A percentile compares a stretch with the other conserved stretches of the same genome.
phyloP scores from a whole-genome alignment of 35 echinoderm and acorn worm genomes.

The Stichopus chloronotus region DNA sequence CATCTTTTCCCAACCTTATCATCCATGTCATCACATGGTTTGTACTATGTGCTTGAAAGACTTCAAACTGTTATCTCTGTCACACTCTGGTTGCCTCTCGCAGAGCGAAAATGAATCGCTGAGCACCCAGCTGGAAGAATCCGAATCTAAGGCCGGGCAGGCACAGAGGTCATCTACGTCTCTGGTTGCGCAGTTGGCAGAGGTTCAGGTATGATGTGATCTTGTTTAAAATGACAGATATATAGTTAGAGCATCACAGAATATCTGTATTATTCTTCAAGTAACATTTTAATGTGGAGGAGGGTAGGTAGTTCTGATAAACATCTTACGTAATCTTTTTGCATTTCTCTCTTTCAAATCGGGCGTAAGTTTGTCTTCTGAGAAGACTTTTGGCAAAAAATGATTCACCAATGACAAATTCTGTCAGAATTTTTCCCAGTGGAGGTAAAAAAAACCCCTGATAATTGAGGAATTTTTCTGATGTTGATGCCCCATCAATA shows the following conservation, averaged over 20 bases:
- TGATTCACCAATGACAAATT: no score
- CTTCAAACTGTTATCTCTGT: background rate
- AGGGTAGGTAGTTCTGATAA: background rate
- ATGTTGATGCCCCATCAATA: no score
- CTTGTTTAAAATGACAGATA: background rate
- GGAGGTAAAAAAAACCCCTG: no score
- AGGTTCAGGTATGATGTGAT: slow-evolving; percentile 71
- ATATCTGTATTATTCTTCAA: background rate
- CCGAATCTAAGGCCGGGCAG: slow-evolving; percentile 80
- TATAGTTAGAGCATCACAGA: background rate
- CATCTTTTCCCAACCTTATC: no score
- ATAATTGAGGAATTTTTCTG: no score
- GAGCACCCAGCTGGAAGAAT: slow-evolving; percentile 68
- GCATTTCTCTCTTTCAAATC: no score
- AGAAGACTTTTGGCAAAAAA: no score
- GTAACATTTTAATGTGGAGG: background rate
- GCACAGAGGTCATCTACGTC: slow-evolving; percentile 75
- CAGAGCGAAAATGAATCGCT: slow-evolving; percentile 79
- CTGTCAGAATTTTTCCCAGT: no score
- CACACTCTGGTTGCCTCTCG: background rate
- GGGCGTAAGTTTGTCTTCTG: no score
- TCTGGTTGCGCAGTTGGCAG: slow-evolving; percentile 83
- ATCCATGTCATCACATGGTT: background rate
- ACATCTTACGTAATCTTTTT: no score
- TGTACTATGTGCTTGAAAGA: no score